phyloP scores from a whole-genome alignment of 2,797 vertebrate species.

The Protosalanx chinensis region DNA sequence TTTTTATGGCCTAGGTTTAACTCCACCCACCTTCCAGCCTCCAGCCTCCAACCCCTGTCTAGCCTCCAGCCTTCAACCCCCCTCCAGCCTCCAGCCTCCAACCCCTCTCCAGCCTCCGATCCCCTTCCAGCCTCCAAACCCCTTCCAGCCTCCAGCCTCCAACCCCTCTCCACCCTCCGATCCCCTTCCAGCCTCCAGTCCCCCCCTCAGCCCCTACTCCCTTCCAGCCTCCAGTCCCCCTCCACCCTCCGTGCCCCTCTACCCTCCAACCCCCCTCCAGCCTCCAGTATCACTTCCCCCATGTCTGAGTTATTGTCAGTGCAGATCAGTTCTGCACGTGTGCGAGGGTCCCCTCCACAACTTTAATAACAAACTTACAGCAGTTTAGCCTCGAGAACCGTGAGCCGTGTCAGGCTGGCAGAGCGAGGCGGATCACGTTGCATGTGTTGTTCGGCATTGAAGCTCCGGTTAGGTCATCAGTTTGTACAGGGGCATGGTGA shows the following conservation, averaged over 20 bases:
- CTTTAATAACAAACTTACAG: no score
- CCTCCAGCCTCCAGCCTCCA: no score
- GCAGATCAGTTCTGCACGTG: no score
- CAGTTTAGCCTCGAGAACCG: no score
- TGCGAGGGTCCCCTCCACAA: no score
- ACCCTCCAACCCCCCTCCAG: no score
- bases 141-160: background rate
- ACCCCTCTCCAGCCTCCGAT: no score
- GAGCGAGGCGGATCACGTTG: background rate
- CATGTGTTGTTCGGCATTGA: slow-evolving; percentile 37
- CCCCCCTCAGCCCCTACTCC: no score
- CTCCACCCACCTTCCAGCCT: background rate
- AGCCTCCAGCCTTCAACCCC: background rate
- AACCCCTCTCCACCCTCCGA: background rate
- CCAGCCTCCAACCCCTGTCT: background rate
- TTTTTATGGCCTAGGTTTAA: background rate
- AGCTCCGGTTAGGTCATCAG: slow-evolving; percentile 58
- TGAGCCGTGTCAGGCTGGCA: background rate
- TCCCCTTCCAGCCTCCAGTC: background rate
- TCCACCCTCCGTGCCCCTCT: no score
- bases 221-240: no score
- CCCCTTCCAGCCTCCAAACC: background rate
- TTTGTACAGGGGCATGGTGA: slow-evolving; percentile 64
- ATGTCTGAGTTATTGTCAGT: no score
- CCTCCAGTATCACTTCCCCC: no score